These are phyloP conservation scores for Crossaster papposus DNA, from an alignment of 53 echinoderm and acorn worm genomes.

Conservation along the genomic window DNA sequence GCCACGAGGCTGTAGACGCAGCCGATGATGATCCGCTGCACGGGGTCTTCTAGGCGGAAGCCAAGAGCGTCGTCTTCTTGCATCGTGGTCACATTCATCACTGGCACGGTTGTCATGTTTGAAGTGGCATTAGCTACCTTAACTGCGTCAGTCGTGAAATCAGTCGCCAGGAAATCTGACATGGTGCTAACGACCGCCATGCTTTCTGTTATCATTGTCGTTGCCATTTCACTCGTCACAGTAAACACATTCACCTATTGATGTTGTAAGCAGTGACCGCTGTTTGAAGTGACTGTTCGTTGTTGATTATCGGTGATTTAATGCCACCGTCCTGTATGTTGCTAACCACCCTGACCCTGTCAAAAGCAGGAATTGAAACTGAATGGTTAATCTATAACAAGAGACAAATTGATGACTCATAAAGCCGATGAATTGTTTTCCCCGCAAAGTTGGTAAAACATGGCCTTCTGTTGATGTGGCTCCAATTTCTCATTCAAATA, in stretches of 20 bases:
- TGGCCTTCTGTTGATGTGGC: no score
- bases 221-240: neutral
- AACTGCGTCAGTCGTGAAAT: neutral
- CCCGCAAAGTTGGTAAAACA: no score
- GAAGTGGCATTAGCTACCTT: neutral
- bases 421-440: no score
- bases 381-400: neutral
- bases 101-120: neutral
- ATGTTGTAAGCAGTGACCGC: neutral
- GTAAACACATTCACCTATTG: neutral
- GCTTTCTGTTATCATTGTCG: neutral
- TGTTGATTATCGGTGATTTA: neutral
- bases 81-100: slow-evolving; percentile 16
- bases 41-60: slow-evolving; percentile 66
- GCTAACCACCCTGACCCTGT: neutral
- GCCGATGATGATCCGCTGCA: slow-evolving; percentile 53
- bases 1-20: slow-evolving; percentile 44
- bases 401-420: neutral
- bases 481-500: no score
- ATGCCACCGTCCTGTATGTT: neutral
- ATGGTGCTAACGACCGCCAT: neutral
- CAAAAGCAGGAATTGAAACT: neutral
- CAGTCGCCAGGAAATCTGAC: neutral
- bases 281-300: neutral
- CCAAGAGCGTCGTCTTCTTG: slow-evolving; percentile 30